phyloP scores from a whole-genome alignment of 2,113 vertebrate species.

The cattle (Bos taurus) region DNA sequence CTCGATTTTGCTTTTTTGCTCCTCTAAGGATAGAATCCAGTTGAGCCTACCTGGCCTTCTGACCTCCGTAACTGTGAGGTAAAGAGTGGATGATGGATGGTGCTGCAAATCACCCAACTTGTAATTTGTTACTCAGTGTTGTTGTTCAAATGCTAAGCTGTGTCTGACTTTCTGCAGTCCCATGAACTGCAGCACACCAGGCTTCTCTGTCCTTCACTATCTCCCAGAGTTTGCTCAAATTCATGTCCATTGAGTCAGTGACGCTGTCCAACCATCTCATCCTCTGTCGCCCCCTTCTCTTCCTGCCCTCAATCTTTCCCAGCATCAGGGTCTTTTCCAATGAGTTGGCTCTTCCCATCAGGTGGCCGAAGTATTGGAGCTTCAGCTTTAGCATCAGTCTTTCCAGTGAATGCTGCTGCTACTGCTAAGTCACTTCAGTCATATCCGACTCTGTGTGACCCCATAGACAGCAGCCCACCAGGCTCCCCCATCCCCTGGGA shows the following conservation, averaged over 20 bases:
- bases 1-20: background rate
- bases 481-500: no score
- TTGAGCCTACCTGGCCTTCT: background rate
- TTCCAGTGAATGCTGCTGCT: background rate
- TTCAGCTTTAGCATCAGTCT: background rate
- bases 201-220: background rate
- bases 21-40: background rate
- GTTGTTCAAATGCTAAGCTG: background rate
- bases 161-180: background rate
- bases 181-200: background rate
- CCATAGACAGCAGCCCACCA: no score
- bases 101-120: background rate
- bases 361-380: background rate
- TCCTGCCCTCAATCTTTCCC: background rate
- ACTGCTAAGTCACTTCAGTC: no score
- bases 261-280: background rate
- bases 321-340: background rate
- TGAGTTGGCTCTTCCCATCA: background rate
- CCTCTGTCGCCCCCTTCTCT: background rate
- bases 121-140: background rate
- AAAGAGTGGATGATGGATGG: background rate
- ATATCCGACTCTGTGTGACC: no score
- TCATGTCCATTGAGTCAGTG: background rate
- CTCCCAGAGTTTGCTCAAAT: background rate
- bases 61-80: background rate